phyloP scores from a whole-genome alignment of 1,140 invertebrate species.

The Solen grandis region DNA sequence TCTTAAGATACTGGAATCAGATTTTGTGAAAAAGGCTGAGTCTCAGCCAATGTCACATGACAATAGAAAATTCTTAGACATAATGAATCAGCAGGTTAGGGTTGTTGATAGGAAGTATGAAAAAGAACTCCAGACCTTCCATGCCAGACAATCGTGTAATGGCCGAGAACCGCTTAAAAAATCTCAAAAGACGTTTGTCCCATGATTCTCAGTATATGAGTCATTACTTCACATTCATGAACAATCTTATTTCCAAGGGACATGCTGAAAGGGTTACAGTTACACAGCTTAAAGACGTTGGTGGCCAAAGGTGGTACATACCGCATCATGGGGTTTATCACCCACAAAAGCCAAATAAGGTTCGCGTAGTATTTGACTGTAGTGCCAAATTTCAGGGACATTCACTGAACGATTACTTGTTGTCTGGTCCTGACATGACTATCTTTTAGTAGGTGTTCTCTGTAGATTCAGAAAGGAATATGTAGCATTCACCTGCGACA shows the following conservation, averaged over 20 bases:
- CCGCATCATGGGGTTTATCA: slow-evolving; percentile 60
- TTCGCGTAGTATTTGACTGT: slow-evolving; percentile 64
- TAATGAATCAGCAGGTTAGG: not conserved
- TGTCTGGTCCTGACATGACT: slow-evolving; percentile 63
- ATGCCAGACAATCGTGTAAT: slow-evolving; percentile 35
- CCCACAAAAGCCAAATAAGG: slow-evolving; percentile 55
- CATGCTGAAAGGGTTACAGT: slow-evolving; percentile 30
- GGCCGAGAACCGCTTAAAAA: slow-evolving; percentile 18
- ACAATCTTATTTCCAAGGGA: slow-evolving; percentile 25
- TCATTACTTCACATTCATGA: slow-evolving; percentile 41
- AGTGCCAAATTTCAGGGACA: slow-evolving; percentile 38
- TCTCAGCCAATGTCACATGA: not conserved
- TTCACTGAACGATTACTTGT: slow-evolving; percentile 53
- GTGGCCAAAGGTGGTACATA: slow-evolving; percentile 61
- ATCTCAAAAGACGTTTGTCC: slow-evolving; percentile 14
- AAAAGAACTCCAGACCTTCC: not conserved
- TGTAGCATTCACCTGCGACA: not conserved
- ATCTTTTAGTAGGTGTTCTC: slow-evolving; percentile 57
- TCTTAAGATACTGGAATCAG: no score
- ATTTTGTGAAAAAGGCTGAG: no score
- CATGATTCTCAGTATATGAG: slow-evolving; percentile 4
- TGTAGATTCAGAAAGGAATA: slow-evolving; percentile 43
- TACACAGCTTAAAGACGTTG: not conserved
- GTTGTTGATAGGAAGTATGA: not conserved
- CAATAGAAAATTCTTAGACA: slow-evolving; percentile 6